Base-by-base conservation (phyloP, 2,888 invertebrate genomes). In the Mesoligia furuncula region DNA sequence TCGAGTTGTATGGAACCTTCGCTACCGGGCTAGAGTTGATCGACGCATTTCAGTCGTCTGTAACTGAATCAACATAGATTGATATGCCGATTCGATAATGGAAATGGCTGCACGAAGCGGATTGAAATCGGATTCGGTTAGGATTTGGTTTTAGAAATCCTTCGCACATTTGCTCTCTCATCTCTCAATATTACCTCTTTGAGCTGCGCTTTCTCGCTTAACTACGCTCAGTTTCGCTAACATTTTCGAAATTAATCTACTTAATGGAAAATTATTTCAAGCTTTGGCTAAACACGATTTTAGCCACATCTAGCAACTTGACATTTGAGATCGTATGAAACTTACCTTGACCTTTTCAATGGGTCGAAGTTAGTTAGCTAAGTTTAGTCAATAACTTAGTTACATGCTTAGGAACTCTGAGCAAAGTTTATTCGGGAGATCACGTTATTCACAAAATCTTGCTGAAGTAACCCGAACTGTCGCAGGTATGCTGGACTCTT, bases 51-150 rank as follows among this genome's bases (percentile, higher is more conserved):
- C 80, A 59, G 48, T 36, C 66, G 66, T 20, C 45, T 27, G 59
- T 74, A 67, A 79, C 74, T 31, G 74, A 62, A 74, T 79, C 54
- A 67, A 17, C 75, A 67, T 81, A 61, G 74, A 81, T 81, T 75
- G 81, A 74, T 74, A 57, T 74, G 65, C 42, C 24, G 59, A 80
- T 79, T 80, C 66, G 62, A 79, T 74, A 24, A 67, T 81, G 45
- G 75, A 79, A 74, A 74, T 61, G 62, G 61, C 39, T 31, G 75
- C 9, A 54, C 15, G 61, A n/a, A 61, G 45, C 20, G 36, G 39
- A 81, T 74, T 67, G 54, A 9, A 74, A 48, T 66, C 36, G 54
- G 45, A 67, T 73, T 66, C 17, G 2, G 59, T 42, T 59, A 17
- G 42, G 59, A 51, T 67, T 80, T 45, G 59, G 27, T 67, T 67